Percentiles rank a stretch among this genome's conserved stretches.
Conservation (phyloP, 2,888 invertebrate genomes). For the Netelia virgata region DNA sequence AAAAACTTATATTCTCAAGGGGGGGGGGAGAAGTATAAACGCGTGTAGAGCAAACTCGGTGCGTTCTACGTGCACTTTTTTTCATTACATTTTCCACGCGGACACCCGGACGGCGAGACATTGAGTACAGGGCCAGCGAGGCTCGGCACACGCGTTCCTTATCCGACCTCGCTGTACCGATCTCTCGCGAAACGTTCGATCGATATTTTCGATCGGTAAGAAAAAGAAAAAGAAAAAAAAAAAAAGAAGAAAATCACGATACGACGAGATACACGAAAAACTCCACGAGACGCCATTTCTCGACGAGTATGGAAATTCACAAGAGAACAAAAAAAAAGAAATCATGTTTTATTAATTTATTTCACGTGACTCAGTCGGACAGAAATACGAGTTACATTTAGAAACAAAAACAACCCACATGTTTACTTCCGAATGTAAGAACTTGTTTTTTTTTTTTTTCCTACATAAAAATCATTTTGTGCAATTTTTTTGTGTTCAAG, state of each 20-base stretch:
- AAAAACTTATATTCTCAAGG: slow-evolving; percentile 37
- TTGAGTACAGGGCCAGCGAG: slow-evolving; percentile 66
- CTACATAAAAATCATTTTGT: no score
- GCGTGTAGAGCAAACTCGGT: background rate
- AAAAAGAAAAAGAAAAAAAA: background rate
- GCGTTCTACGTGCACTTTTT: slow-evolving; percentile 8
- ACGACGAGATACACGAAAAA: background rate
- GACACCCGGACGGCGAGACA: slow-evolving; percentile 42
- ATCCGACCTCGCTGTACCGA: slow-evolving; percentile 53
- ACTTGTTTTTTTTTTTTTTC: no score
- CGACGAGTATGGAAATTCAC: background rate
- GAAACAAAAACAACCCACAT: background rate
- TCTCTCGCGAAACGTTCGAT: slow-evolving; percentile 40
- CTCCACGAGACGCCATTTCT: background rate
- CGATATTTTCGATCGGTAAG: slow-evolving; percentile 39
- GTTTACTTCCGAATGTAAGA: background rate
- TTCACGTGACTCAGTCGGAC: background rate
- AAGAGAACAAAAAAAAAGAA: background rate
- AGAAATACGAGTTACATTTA: background rate
- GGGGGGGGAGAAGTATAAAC: background rate
- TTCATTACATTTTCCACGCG: background rate
- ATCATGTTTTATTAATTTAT: background rate
- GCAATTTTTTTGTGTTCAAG: background rate
- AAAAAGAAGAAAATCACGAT: background rate
- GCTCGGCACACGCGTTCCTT: slow-evolving; percentile 21